Conservation (phyloP, 2,113 vertebrate genomes). For the Acanthisitta chloris region DNA sequence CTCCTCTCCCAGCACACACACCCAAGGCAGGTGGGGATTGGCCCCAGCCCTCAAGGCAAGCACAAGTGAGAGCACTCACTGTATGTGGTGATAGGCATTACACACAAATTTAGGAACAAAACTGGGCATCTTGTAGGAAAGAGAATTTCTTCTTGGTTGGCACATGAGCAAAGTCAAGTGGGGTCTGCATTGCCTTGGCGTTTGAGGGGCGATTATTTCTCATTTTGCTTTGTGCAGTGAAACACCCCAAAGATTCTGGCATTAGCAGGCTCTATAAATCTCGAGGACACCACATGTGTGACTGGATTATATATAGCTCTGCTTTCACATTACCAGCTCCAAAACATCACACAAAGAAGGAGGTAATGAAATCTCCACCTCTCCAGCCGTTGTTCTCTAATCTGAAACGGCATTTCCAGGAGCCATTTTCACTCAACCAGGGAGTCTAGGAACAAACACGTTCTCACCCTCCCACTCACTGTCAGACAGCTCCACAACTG, state of each 20-base stretch:
- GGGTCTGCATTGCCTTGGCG: neutral
- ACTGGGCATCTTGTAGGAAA: neutral
- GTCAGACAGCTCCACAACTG: conserved; percentile 52
- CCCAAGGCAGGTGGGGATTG: neutral
- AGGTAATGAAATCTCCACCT: conserved; percentile 73
- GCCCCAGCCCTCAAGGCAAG: neutral
- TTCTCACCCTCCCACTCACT: conserved; percentile 56
- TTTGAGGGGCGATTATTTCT: conserved; percentile 3
- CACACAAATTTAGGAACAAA: neutral
- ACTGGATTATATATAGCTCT: conserved; percentile 76
- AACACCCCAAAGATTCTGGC: conserved; percentile 52
- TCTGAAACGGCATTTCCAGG: conserved; percentile 68
- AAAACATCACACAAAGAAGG: conserved; percentile 74
- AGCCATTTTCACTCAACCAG: conserved; percentile 52
- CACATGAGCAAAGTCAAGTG: neutral
- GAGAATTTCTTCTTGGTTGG: neutral
- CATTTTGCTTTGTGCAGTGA: conserved; percentile 27
- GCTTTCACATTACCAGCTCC: conserved; percentile 65
- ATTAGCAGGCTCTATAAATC: conserved; percentile 63
- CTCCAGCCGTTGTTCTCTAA: conserved; percentile 24
- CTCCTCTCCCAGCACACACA: neutral
- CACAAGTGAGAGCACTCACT: neutral
- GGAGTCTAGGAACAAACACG: conserved; percentile 42
- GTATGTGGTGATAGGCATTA: neutral
- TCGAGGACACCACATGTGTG: conserved; percentile 67